phyloP scores from a whole-genome alignment of 35 echinoderm and acorn worm genomes.

The Nesometra sesokonis region DNA sequence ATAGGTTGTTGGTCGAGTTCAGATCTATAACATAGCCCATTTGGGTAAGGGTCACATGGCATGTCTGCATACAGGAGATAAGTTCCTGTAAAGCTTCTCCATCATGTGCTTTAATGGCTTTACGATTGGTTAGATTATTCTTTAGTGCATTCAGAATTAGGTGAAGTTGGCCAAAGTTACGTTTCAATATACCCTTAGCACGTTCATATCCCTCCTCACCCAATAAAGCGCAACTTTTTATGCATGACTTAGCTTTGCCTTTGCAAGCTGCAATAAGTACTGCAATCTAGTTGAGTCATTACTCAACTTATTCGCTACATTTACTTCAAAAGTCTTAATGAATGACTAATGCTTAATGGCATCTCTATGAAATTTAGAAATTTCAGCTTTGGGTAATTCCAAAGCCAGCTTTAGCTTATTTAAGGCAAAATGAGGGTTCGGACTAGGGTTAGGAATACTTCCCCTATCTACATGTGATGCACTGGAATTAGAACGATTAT shows the following conservation, averaged over 20 bases:
- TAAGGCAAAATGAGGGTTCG: background rate
- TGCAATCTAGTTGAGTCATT: slow-evolving; percentile 9
- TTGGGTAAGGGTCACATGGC: slow-evolving; percentile 14
- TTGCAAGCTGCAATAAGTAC: slow-evolving; percentile 11
- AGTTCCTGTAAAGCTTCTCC: background rate
- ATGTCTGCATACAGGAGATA: background rate
- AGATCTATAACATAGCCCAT: slow-evolving; percentile 16
- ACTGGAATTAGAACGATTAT: too few relatives aligned
- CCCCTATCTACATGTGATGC: too few relatives aligned
- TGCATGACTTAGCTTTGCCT: slow-evolving; percentile 11
- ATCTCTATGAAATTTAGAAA: background rate
- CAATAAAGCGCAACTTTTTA: slow-evolving; percentile 7
- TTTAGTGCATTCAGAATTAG: too few relatives aligned
- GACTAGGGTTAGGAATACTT: too few relatives aligned
- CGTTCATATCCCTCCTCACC: slow-evolving; percentile 5
- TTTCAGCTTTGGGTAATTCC: slow-evolving; percentile 1
- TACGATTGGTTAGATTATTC: too few relatives aligned
- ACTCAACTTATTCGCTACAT: slow-evolving; percentile 14
- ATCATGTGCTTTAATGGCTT: background rate
- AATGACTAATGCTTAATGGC: slow-evolving; percentile 6
- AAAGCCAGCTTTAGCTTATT: slow-evolving; percentile 3
- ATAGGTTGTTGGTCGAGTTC: background rate
- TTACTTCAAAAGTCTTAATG: slow-evolving; percentile 18
- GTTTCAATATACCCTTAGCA: slow-evolving; percentile 8
- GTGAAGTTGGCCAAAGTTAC: slow-evolving; percentile 14